Percentiles rank a stretch among this genome's conserved stretches.
Conservation (phyloP, 2,113 vertebrate genomes). For the Saguinus imperator region DNA sequence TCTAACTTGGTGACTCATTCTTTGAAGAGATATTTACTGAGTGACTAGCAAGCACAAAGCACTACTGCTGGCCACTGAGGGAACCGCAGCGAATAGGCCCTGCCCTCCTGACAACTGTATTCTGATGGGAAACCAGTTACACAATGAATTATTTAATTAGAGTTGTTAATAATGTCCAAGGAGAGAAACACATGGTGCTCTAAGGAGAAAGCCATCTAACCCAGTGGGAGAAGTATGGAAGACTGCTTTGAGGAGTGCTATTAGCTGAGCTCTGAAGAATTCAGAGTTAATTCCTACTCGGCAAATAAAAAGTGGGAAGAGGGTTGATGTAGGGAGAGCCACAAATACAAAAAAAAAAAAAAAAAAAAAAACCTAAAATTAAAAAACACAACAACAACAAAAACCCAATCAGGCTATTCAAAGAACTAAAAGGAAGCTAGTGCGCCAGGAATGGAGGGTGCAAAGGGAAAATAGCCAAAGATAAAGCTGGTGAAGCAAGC, state of each 20-base stretch:
- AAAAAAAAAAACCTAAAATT: neutral
- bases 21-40: neutral
- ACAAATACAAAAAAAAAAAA: slow-evolving; percentile 1
- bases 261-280: neutral
- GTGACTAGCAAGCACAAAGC: neutral
- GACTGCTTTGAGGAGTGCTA: neutral
- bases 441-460: neutral
- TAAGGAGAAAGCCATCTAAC: neutral
- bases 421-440: neutral
- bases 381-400: neutral
- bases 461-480: accelerated
- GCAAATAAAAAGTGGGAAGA: neutral
- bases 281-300: neutral
- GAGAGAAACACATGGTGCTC: neutral
- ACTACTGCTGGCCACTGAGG: neutral
- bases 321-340: neutral
- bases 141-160: neutral
- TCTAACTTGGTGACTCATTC: neutral
- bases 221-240: neutral
- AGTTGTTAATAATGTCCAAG: neutral
- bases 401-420: neutral
- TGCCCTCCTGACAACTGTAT: neutral
- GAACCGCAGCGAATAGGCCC: neutral
- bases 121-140: neutral
- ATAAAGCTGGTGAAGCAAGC: neutral